These are phyloP conservation scores for Macquaria australasica DNA, from an alignment of 2,113 vertebrate genomes.

Conservation along the genomic window DNA sequence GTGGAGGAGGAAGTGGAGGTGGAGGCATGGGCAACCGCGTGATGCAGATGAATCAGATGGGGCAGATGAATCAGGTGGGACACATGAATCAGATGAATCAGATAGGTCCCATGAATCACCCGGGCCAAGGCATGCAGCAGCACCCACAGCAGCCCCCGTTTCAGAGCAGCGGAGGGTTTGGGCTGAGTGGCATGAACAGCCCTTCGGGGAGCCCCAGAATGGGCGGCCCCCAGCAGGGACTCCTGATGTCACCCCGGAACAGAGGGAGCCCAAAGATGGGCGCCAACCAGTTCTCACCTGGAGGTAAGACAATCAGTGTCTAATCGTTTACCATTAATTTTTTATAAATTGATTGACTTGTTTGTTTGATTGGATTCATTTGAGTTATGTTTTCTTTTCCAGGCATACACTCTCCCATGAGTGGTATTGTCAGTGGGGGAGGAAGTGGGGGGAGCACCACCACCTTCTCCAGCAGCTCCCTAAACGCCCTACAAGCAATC, in stretches of 20 bases:
- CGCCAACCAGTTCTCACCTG: constrained; percentile 94
- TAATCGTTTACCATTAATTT: not conserved
- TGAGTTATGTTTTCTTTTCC: constrained; percentile 30
- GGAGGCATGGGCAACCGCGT: constrained; percentile 77
- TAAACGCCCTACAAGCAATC: constrained; percentile 97
- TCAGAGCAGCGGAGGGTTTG: constrained; percentile 88
- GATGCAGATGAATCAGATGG: constrained; percentile 82
- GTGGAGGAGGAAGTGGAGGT: constrained; percentile 68
- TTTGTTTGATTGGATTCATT: not conserved
- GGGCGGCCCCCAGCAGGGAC: constrained; percentile 88
- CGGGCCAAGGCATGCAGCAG: constrained; percentile 79
- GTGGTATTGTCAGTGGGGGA: constrained; percentile 86
- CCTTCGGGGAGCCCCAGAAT: constrained; percentile 93
- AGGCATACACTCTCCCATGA: constrained; percentile 96
- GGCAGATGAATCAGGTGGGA: constrained; percentile 71
- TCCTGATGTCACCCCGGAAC: constrained; percentile 94
- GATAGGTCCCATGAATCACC: constrained; percentile 81
- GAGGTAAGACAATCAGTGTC: constrained; percentile 84
- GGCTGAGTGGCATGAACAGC: constrained; percentile 90
- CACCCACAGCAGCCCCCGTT: constrained; percentile 89
- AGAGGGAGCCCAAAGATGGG: constrained; percentile 97
- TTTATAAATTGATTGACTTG: not conserved
- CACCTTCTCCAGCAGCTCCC: constrained; percentile 96
- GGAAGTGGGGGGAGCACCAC: constrained; percentile 77
- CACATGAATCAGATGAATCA: constrained; percentile 79